Base-by-base conservation (phyloP, 2,888 invertebrate species). In the Parnassius glacialis region DNA sequence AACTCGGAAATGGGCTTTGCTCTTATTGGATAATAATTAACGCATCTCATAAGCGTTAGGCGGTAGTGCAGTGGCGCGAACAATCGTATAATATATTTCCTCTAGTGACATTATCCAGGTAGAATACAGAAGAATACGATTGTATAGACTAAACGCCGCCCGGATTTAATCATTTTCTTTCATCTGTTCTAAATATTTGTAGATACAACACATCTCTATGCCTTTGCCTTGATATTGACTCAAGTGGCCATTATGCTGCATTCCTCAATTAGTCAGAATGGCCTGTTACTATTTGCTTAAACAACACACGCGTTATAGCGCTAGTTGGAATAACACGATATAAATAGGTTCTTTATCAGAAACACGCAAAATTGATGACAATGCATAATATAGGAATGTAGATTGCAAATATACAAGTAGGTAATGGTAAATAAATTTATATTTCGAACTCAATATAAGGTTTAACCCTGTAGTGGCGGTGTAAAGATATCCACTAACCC, bases 241-340 rank as follows among this genome's bases (percentile, higher is more conserved):
- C 84, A 84, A 85, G 84, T 84, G 81, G 74, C 76, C 77, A 80
- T 82, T 83, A 80, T 74, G 71, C 67, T 70, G 75, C 81, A 83
- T 80, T 83, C 80, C 76, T 78, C 84, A 81, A 85, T 85, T 85
- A 85, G 79, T 81, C 78, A 78, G 78, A 76, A 75, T 73, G 64
- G 68, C 60, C 72, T 67, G 72, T 68, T 70, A 67, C 71, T 75
- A 72, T 66, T 66, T 67, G 65, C 67, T 67, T 61, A 59, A 25
- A 53, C 54, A 52, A n/a, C 52, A 58, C 61, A 55, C 54, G 68
- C 60, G 64, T 45, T 25, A 47, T 13, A 45, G 10, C 57, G 53
- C 13, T 42, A 43, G 53, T 60, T 44, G 59, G 48, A 52, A 50
- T 42, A 52, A 50, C 50, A 48, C 13, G 47, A 44, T 67, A 65